A percentile compares a stretch with the other conserved stretches of the same genome.
Conservation (phyloP, 1,140 invertebrate species). For the Thalassaphorura encarpata region DNA sequence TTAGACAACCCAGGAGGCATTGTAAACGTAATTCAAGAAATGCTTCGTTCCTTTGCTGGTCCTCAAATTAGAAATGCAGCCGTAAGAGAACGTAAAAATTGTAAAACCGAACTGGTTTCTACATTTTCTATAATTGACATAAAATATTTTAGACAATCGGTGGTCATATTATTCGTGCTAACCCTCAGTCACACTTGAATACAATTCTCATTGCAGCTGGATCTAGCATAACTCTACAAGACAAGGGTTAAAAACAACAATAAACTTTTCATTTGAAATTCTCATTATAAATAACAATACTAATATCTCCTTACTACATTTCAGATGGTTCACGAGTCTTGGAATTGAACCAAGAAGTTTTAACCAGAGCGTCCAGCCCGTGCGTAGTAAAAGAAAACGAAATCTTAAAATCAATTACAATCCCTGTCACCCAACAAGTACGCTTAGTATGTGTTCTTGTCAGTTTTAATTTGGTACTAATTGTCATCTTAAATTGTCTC, state of each 20-base stretch:
- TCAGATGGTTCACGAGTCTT: slow-evolving; percentile 35
- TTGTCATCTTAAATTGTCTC: too few relatives aligned
- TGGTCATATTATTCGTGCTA: slow-evolving; percentile 50
- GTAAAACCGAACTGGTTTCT: not conserved
- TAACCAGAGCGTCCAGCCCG: slow-evolving; percentile 44
- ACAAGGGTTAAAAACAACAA: too few relatives aligned
- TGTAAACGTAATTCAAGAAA: too few relatives aligned
- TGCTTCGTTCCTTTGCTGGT: too few relatives aligned
- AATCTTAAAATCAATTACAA: slow-evolving; percentile 42
- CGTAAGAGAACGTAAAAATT: not conserved
- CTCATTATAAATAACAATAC: too few relatives aligned
- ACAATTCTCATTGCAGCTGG: slow-evolving; percentile 44
- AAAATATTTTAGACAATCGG: slow-evolving; percentile 42
- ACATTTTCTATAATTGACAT: slow-evolving; percentile 1
- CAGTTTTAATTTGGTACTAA: too few relatives aligned
- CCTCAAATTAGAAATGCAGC: too few relatives aligned
- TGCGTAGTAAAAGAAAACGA: slow-evolving; percentile 42
- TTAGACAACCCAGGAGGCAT: too few relatives aligned
- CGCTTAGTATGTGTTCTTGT: too few relatives aligned
- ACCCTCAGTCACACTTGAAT: slow-evolving; percentile 50
- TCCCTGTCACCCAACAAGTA: slow-evolving; percentile 41
- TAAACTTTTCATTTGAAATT: too few relatives aligned
- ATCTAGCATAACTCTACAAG: slow-evolving; percentile 32
- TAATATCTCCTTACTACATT: too few relatives aligned
- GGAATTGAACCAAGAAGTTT: slow-evolving; percentile 45